Percentiles rank a stretch among this genome's conserved stretches.
These are phyloP conservation scores for Alectura lathami DNA, from an alignment of 2,113 vertebrate species.

Conservation along the genomic window DNA sequence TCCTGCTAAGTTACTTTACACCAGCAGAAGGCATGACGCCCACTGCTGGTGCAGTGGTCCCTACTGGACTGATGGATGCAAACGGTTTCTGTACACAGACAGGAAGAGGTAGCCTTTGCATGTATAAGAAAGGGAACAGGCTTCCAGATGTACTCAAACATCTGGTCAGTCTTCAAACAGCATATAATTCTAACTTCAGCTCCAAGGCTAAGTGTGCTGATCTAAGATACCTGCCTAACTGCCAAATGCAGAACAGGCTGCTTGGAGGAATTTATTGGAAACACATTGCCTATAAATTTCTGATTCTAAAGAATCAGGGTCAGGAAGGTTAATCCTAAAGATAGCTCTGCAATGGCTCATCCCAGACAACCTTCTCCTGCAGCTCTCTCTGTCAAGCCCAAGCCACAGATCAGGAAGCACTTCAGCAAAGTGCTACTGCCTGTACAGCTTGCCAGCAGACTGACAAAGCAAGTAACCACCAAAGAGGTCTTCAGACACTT, in stretches of 20 bases:
- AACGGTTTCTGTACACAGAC: neutral
- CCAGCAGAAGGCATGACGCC: neutral
- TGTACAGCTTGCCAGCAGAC: neutral
- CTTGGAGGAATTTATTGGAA: constrained; percentile 30
- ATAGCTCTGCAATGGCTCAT: neutral
- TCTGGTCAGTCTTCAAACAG: neutral
- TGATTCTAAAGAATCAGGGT: neutral
- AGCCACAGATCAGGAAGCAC: neutral
- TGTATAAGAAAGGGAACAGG: neutral
- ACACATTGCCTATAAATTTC: neutral
- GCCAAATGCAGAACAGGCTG: constrained; percentile 2
- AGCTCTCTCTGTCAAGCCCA: neutral
- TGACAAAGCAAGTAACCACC: neutral
- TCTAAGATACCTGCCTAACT: neutral
- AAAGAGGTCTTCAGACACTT: neutral
- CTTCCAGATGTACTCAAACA: constrained; percentile 20
- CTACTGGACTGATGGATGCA: neutral
- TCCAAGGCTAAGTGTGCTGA: neutral
- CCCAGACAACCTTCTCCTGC: neutral
- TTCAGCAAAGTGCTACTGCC: neutral
- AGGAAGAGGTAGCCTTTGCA: neutral
- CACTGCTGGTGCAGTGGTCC: neutral
- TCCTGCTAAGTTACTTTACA: neutral
- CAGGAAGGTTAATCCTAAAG: constrained; percentile 5
- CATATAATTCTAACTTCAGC: neutral